Evolutionary conservation across 2,888 invertebrate genomes (phyloP).

Genomic region (Archips xylosteana): DNA sequence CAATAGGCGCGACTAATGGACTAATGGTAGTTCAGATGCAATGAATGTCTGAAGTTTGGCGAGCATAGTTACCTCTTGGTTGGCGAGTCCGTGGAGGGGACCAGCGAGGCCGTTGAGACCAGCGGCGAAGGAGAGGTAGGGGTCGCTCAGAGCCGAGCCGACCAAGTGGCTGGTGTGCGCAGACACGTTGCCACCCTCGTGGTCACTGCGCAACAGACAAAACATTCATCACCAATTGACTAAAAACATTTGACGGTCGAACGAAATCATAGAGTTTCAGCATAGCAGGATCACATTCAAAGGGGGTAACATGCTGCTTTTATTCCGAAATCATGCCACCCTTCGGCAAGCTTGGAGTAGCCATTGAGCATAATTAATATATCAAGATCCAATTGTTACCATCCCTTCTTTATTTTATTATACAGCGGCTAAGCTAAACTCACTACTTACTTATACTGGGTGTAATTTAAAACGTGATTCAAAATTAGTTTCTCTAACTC

Average conservation of each 20-base stretch:
- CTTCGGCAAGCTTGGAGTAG: neutral
- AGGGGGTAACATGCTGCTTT: neutral
- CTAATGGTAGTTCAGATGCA: too few relatives aligned
- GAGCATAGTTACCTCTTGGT: conserved; percentile 89
- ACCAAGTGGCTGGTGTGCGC: conserved; percentile 98
- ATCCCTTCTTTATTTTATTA: too few relatives aligned
- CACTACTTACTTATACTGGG: neutral
- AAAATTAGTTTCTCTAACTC: too few relatives aligned
- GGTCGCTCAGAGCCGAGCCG: conserved; percentile 97
- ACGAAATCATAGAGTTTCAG: neutral
- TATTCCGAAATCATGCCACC: neutral
- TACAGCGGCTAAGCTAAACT: neutral
- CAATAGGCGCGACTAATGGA: too few relatives aligned
- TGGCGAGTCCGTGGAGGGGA: conserved; percentile 97
- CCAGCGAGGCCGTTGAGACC: conserved; percentile 98
- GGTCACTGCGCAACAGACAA: conserved; percentile 87
- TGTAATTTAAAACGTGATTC: too few relatives aligned
- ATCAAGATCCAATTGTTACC: too few relatives aligned
- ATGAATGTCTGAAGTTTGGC: neutral
- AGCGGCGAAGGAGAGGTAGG: conserved; percentile 96
- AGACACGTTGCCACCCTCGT: conserved; percentile 98
- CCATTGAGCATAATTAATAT: too few relatives aligned
- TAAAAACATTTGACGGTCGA: neutral
- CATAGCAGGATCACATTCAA: neutral
- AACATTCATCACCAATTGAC: neutral